Base-by-base conservation (phyloP, 2,797 vertebrate species). In the Melanitta fusca region DNA sequence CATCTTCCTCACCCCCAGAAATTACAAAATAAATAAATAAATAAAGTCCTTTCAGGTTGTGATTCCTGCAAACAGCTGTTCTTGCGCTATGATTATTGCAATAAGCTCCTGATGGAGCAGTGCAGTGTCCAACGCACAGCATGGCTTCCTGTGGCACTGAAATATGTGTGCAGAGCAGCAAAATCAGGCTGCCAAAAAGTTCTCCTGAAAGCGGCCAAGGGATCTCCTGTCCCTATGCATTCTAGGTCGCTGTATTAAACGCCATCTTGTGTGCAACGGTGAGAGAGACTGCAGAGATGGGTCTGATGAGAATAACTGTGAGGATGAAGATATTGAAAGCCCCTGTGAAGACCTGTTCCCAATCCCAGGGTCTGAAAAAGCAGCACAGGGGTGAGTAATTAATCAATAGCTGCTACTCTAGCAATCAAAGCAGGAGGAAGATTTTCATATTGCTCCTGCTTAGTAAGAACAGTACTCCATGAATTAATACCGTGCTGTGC, bases 201-300 rank as follows among this genome's bases (percentile, higher is more conserved):
- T 22, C 69, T 92, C 71, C 69, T 80, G 84, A 38, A 65, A 72
- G 62, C 0, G 5, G 64, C 56, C 36, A 78, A 77, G 73, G 2
- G 2, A 57, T 19, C 0, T 4, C 28, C 36, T 89, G 38, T 60
- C 25, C 72, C 72, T 85, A 20, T 97, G 95, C 22, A 32, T 32
- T 88, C 49, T 66, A 99, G 99, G 99, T 19, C 99, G 99, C 60
- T 99, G 99, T 93, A 98, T 99, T 92, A 98, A 98, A 96, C 96
- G 69, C 88, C 97, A 98, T 28, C 98, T 99, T 4, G 88, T 98
- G 45, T 99, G 99, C 81, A 99, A 99, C 0, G 98, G 99, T 74
- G 99, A 99, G 36, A 2, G 0, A 5, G 99, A 99, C 97, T 99
- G 99, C 91, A 87, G 95, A 2, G 98, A 98, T 41, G 96, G 86